A percentile compares a stretch with the other conserved stretches of the same genome.
phyloP scores from a whole-genome alignment of 1,140 invertebrate genomes.

The Drosophila tsacasi region DNA sequence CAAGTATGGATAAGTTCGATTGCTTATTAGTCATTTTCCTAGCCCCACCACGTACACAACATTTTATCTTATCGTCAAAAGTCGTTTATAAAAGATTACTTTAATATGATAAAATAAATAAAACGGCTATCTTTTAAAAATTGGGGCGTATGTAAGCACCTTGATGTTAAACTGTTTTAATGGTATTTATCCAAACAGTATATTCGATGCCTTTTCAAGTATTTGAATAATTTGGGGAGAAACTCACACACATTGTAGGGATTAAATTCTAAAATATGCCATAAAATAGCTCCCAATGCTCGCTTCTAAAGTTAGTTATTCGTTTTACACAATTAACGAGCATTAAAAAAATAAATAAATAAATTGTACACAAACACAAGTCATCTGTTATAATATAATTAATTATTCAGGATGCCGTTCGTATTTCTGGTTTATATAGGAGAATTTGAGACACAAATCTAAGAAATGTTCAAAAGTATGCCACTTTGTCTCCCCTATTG shows the following conservation, averaged over 20 bases:
- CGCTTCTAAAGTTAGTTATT: too few species aligned
- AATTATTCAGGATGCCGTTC: conserved; percentile 51
- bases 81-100: background rate
- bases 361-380: conserved; percentile 47
- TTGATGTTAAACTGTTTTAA: background rate
- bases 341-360: too few species aligned
- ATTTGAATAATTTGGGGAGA: conserved; percentile 26
- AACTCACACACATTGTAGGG: conserved; percentile 44
- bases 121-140: background rate
- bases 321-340: too few species aligned
- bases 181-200: background rate
- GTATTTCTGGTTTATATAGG: conserved; percentile 29
- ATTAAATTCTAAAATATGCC: conserved; percentile 25
- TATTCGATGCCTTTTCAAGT: conserved; percentile 2
- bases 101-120: background rate
- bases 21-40: conserved; percentile 38
- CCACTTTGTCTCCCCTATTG: conserved; percentile 51
- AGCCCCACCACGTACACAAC: background rate
- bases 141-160: conserved; percentile 1
- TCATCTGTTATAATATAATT: conserved; percentile 38
- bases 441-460: conserved; percentile 54
- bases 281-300: conserved; percentile 32
- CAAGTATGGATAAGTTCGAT: conserved; percentile 17
- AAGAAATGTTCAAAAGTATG: conserved; percentile 10
- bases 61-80: conserved; percentile 55